These are phyloP conservation scores for Gorsachius magnificus DNA, from an alignment of 2,797 vertebrate species.

Conservation along the genomic window DNA sequence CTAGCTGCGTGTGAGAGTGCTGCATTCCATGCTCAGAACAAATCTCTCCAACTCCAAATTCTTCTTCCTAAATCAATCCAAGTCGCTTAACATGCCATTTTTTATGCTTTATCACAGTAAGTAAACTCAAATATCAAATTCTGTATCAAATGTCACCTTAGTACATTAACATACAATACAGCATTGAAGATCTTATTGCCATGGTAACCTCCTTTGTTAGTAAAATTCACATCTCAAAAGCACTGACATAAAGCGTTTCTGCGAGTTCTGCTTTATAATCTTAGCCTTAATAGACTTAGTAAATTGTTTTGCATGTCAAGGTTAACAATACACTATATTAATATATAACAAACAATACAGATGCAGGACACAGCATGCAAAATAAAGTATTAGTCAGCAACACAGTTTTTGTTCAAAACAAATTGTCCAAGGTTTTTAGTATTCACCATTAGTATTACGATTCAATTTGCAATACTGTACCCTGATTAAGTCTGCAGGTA, in stretches of 20 bases:
- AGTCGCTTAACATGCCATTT: conserved; percentile 64
- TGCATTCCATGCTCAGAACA: conserved; percentile 77
- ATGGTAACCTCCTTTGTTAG: conserved; percentile 64
- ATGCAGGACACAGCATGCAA: conserved; percentile 52
- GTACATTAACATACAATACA: conserved; percentile 56
- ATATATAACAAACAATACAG: background rate
- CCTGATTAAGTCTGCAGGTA: conserved; percentile 80
- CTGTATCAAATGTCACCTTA: conserved; percentile 8
- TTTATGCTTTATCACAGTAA: conserved; percentile 47
- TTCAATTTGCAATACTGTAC: conserved; percentile 86
- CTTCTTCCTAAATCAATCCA: conserved; percentile 88
- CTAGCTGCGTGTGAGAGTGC: conserved; percentile 65
- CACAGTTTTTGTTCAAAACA: background rate
- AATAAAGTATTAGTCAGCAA: conserved; percentile 63
- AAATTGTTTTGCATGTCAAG: conserved; percentile 1
- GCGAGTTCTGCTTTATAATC: conserved; percentile 13
- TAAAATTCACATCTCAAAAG: conserved; percentile 54
- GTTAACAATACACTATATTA: background rate
- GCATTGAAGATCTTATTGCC: conserved; percentile 41
- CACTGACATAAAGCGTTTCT: conserved; percentile 6
- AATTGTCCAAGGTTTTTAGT: conserved; percentile 39
- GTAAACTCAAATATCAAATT: conserved; percentile 48
- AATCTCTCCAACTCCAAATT: conserved; percentile 77
- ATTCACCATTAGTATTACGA: conserved; percentile 55
- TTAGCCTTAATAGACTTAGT: conserved; percentile 17